Percentiles rank a stretch among this genome's conserved stretches.
These are phyloP conservation scores for Musca domestica DNA, from an alignment of 1,140 invertebrate species.

Conservation along the genomic window DNA sequence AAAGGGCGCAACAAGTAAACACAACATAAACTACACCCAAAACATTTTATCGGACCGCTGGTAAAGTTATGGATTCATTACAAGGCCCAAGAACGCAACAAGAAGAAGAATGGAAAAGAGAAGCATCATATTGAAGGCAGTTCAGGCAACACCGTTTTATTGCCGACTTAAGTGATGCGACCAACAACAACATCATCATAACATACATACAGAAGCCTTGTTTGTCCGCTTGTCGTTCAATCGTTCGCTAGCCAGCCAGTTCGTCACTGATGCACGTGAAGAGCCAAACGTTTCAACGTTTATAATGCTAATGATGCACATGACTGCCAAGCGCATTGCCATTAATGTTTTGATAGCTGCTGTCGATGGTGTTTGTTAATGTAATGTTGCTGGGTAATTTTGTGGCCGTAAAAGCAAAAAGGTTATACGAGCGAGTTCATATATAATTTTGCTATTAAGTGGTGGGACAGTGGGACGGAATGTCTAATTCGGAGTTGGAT, in stretches of 20 bases:
- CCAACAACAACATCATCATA: too few relatives aligned
- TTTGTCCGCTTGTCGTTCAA: too few relatives aligned
- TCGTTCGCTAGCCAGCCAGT: neutral
- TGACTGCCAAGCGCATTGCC: neutral
- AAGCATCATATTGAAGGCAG: too few relatives aligned
- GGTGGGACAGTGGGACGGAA: too few relatives aligned
- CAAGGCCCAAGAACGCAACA: too few relatives aligned
- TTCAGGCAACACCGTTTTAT: too few relatives aligned
- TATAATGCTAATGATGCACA: neutral
- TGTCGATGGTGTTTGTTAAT: neutral
- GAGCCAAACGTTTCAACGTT: neutral
- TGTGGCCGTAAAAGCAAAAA: neutral
- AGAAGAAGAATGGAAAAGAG: too few relatives aligned
- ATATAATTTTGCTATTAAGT: too few relatives aligned
- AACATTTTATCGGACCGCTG: neutral
- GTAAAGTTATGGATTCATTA: neutral
- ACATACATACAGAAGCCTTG: too few relatives aligned
- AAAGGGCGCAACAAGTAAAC: slow-evolving; percentile 13
- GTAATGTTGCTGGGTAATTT: neutral
- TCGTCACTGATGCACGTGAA: neutral
- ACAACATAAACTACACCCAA: slow-evolving; percentile 17
- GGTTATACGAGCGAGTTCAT: too few relatives aligned
- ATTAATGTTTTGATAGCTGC: neutral
- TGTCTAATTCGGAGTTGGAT: too few relatives aligned
- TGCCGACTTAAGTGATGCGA: too few relatives aligned